These are phyloP conservation scores for Fregata magnificens DNA, from an alignment of 2,113 vertebrate genomes.

Conservation along the genomic window DNA sequence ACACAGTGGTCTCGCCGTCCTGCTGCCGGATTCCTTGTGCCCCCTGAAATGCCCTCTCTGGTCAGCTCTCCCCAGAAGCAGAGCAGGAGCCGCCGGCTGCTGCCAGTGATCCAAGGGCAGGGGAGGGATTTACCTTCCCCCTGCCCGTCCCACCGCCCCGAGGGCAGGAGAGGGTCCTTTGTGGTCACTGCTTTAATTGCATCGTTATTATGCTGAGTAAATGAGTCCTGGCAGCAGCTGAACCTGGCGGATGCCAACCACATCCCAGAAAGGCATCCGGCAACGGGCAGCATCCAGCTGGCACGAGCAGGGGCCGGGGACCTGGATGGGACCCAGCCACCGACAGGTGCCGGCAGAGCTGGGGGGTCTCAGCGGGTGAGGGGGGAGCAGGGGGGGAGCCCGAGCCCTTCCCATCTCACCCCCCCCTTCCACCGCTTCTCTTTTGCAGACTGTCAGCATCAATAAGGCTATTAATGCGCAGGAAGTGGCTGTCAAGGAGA, in stretches of 20 bases:
- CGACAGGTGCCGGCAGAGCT: not conserved
- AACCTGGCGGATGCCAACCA: constrained; percentile 49
- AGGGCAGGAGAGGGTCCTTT: constrained; percentile 43
- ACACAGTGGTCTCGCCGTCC: accelerated
- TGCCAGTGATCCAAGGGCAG: not conserved
- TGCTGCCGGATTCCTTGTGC: accelerated
- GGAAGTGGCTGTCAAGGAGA: constrained; percentile 99
- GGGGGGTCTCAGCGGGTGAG: not conserved
- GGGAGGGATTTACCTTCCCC: not conserved
- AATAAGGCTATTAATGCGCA: constrained; percentile 99
- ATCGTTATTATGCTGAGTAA: constrained; percentile 41
- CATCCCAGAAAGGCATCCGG: constrained; percentile 50
- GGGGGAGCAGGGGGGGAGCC: not conserved
- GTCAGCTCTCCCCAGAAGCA: not conserved
- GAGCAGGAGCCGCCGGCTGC: not conserved
- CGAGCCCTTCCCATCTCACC: not conserved
- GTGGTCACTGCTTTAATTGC: constrained; percentile 48
- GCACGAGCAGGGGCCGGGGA: not conserved
- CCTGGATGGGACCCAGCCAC: constrained; percentile 10
- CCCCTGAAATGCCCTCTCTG: not conserved
- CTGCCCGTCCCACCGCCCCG: not conserved
- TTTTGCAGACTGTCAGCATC: constrained; percentile 96
- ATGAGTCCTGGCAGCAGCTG: constrained; percentile 62
- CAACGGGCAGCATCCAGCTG: constrained; percentile 53
- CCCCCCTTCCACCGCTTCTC: not conserved